phyloP scores from a whole-genome alignment of 2,797 vertebrate species.

The Erpetoichthys calabaricus region DNA sequence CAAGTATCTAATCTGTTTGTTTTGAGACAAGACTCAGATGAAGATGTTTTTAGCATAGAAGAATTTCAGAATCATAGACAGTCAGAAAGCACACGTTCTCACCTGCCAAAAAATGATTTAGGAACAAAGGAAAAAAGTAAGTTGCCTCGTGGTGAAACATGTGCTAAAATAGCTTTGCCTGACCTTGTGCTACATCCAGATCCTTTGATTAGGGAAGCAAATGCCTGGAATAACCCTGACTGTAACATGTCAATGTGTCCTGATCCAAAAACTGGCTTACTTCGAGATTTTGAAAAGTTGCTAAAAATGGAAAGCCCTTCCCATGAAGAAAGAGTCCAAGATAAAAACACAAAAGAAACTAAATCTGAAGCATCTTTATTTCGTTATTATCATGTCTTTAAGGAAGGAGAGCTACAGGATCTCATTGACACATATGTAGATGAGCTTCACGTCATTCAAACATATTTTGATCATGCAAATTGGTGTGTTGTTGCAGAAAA shows the following conservation, averaged over 20 bases:
- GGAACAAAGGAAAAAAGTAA: too few species aligned
- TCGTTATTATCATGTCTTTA: conserved; percentile 53
- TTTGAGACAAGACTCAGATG: conserved; percentile 45
- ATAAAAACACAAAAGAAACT: conserved; percentile 1
- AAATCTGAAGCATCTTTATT: conserved; percentile 34
- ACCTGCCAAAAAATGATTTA: too few species aligned
- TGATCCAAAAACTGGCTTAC: conserved; percentile 10
- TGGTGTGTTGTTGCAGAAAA: conserved; percentile 54
- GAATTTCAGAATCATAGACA: conserved; percentile 24
- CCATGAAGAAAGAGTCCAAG: conserved; percentile 16
- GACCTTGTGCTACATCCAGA: conserved; percentile 52
- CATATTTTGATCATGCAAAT: conserved; percentile 52
- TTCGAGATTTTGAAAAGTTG: conserved; percentile 11
- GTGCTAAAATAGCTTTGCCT: conserved; percentile 45
- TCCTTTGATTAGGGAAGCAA: conserved; percentile 7
- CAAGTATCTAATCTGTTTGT: conserved; percentile 47
- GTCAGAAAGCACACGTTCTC: conserved; percentile 10
- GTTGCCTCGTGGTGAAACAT: conserved; percentile 13
- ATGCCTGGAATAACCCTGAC: neutral
- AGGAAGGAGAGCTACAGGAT: conserved; percentile 47
- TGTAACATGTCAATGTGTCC: conserved; percentile 11
- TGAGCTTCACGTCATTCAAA: conserved; percentile 44
- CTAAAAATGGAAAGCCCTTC: conserved; percentile 25
- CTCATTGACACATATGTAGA: conserved; percentile 39
- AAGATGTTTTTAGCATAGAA: conserved; percentile 44